Conservation (phyloP, 2,113 vertebrate genomes). For the Muntiacus muntjak region DNA sequence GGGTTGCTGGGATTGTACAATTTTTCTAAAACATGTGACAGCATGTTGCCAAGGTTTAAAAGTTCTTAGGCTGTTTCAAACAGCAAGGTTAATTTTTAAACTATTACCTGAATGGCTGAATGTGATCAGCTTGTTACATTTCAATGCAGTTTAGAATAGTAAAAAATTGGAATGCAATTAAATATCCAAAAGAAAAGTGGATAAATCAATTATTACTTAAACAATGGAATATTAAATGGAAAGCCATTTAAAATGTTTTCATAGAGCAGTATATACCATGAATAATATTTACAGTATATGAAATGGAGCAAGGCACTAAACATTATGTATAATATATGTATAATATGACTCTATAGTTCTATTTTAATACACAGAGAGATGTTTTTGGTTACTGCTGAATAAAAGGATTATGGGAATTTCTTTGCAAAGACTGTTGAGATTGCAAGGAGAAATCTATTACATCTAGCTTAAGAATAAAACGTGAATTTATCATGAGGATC, state of each 20-base stretch:
- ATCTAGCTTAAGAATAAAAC: not conserved
- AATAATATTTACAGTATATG: not conserved
- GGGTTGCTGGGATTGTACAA: not conserved
- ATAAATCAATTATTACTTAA: not conserved
- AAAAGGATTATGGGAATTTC: not conserved
- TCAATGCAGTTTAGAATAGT: not conserved
- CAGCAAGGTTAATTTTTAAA: not conserved
- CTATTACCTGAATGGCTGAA: not conserved
- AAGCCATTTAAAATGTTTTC: not conserved
- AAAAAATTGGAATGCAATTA: not conserved
- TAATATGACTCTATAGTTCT: not conserved
- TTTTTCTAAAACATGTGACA: not conserved
- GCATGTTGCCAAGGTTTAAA: not conserved
- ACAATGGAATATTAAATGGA: not conserved
- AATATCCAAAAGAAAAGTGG: not conserved
- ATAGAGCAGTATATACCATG: not conserved
- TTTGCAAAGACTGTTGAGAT: not conserved
- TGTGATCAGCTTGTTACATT: not conserved
- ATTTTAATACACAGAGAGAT: not conserved
- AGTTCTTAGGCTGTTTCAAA: not conserved
- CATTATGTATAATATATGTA: not conserved
- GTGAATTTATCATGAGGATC: not conserved
- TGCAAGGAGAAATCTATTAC: not conserved
- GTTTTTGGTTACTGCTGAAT: not conserved
- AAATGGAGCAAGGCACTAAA: not conserved